Evolutionary conservation across 2,797 vertebrate genomes (phyloP).

Genomic region (Eulemur mongoz): DNA sequence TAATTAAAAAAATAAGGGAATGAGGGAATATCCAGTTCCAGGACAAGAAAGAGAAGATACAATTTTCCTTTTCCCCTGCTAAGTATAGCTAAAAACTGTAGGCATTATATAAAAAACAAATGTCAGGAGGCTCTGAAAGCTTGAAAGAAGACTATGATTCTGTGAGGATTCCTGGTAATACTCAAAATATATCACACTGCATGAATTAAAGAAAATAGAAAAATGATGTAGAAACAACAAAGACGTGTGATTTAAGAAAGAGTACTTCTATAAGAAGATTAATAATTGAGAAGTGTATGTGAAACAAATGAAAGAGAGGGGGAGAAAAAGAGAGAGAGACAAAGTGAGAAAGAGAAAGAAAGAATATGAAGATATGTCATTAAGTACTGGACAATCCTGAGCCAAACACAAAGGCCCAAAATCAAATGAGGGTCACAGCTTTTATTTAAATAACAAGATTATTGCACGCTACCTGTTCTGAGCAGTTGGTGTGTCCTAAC

Average conservation of each 20-base stretch:
- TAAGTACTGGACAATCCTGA: not conserved
- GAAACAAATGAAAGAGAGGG: not conserved
- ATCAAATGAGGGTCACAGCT: not conserved
- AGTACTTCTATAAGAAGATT: not conserved
- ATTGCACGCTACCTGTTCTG: not conserved
- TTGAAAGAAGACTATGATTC: not conserved
- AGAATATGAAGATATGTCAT: not conserved
- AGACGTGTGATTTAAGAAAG: not conserved
- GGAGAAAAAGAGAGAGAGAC: too few relatives aligned
- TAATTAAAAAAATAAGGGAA: not conserved
- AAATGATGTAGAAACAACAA: not conserved
- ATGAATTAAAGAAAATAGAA: not conserved
- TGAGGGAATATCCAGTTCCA: not conserved
- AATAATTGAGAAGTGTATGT: not conserved
- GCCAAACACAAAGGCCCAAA: accelerated
- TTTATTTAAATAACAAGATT: not conserved
- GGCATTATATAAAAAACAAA: not conserved
- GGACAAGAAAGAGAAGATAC: not conserved
- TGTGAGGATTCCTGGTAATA: not conserved
- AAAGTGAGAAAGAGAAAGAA: not conserved
- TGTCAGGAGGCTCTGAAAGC: not conserved
- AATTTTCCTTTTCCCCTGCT: not conserved
- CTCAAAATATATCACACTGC: not conserved
- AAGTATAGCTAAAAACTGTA: not conserved
- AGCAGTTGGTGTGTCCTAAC: not conserved